Evolutionary conservation across 2,113 vertebrate species (phyloP), one percentile per base, ranked within the genome.

Genomic region (Vulpes lagopus): DNA sequence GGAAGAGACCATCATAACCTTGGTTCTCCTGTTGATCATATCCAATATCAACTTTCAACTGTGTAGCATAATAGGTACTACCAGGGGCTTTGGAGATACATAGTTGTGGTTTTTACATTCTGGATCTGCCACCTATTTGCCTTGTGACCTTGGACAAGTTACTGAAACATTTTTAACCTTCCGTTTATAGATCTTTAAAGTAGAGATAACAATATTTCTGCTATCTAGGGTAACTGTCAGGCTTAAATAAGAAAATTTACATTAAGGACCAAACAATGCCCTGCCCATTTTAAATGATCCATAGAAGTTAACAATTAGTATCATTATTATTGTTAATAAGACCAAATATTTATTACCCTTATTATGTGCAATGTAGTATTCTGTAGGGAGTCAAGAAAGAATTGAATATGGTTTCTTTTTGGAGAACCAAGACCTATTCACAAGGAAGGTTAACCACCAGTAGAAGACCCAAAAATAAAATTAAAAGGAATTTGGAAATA

Each of bases 301-400:
- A 35, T 78, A 81, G 59, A 96, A 89, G 25, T 90, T 92, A 93
- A 80, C 35, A 59, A 60, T 89, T 86, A 65, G 59, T 84, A 35
- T 89, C 89, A 95, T 80, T 69, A 64, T 88, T 80, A 80, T 49
- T 92, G 62, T 59, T 90, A 97, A 76, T 84, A 94, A 83, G 35
- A 71, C 57, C 8, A 94, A 87, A 62, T 71, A 78, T 49, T 38
- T 88, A 81, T 85, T 81, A 55, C 4, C 38, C 30, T 80, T 83
- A 59, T 74, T 53, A 85, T 38, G 23, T 89, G 7, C 17, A 87
- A 14, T 32, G 30, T 12, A 83, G 32, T 53, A 95, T 87, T 83
- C 8, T 73, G 8, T 9, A 55, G n/a, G 35, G 22, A 89, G 32
- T 87, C 19, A 65, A 65, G 80, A 73, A 83, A 74, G 8, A 85